Conservation (phyloP, 2,888 invertebrate genomes). For the Lacanobia wlatinum region DNA sequence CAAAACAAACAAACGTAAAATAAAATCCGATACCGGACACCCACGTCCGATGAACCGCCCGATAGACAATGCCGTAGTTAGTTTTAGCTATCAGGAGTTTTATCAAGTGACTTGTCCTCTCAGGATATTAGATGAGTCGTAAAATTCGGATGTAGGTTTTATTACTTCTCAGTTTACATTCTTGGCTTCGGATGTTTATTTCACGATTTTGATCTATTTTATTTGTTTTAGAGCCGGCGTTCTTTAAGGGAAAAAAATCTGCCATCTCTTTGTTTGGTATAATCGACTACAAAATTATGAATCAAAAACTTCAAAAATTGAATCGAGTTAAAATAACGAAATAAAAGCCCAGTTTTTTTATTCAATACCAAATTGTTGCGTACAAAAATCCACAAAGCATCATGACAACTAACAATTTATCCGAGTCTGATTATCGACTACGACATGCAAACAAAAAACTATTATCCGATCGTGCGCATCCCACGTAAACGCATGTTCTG, state of each 20-base stretch:
- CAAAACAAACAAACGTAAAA: slow-evolving; percentile 71
- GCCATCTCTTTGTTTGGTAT: not conserved
- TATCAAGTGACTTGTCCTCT: slow-evolving; percentile 57
- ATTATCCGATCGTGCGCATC: slow-evolving; percentile 79
- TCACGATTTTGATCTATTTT: slow-evolving; percentile 36
- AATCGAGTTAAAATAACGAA: not conserved
- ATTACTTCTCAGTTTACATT: slow-evolving; percentile 61
- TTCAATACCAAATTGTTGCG: slow-evolving; percentile 28
- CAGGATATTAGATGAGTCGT: slow-evolving; percentile 60
- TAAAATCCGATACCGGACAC: slow-evolving; percentile 77
- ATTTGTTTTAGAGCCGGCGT: not conserved
- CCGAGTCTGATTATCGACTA: slow-evolving; percentile 53
- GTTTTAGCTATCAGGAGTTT: slow-evolving; percentile 54
- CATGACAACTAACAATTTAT: slow-evolving; percentile 47
- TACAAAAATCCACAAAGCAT: slow-evolving; percentile 22
- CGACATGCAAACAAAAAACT: slow-evolving; percentile 73
- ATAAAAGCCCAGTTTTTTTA: not conserved
- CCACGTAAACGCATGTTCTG: slow-evolving; percentile 84
- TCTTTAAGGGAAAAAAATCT: not conserved
- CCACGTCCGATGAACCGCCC: slow-evolving; percentile 69
- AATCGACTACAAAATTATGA: not conserved
- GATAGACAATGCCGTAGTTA: slow-evolving; percentile 71
- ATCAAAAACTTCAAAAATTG: too few relatives aligned
- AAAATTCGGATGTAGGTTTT: slow-evolving; percentile 60
- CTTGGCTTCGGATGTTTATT: slow-evolving; percentile 30